Percentiles rank a stretch among this genome's conserved stretches.
Conservation (phyloP, 2,888 invertebrate species). For the Phoenoteleia sp. region DNA sequence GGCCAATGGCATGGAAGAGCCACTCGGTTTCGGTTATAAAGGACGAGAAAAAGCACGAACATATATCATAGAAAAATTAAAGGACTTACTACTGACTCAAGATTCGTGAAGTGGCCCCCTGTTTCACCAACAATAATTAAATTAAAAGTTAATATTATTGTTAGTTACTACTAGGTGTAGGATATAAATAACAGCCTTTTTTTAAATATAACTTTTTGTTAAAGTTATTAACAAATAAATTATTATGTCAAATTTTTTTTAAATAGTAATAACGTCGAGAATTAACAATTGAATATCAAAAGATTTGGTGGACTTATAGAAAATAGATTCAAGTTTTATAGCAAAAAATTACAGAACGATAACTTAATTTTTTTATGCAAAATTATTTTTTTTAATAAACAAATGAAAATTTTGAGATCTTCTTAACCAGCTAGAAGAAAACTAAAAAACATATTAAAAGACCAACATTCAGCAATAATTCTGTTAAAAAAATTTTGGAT, state of each 20-base stretch:
- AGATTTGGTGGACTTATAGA: neutral
- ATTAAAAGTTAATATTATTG: constrained; percentile 5
- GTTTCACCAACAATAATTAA: constrained; percentile 27
- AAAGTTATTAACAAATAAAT: constrained; percentile 24
- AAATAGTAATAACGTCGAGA: neutral
- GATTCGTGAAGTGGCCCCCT: constrained; percentile 28
- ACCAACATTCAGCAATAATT: neutral
- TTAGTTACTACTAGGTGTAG: constrained; percentile 8
- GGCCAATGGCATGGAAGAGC: too few relatives aligned
- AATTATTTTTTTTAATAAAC: neutral
- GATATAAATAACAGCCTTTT: neutral
- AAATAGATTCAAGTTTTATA: too few relatives aligned
- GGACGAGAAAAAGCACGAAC: too few relatives aligned
- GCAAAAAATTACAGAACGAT: neutral
- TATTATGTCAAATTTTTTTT: neutral
- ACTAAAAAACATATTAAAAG: neutral
- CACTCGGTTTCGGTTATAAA: too few relatives aligned
- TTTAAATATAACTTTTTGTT: constrained; percentile 15
- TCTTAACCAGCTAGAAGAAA: constrained; percentile 6
- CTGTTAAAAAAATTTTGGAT: constrained; percentile 2
- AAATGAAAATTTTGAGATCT: constrained; percentile 3
- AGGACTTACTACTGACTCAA: too few relatives aligned
- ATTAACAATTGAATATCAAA: neutral
- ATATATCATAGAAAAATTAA: too few relatives aligned
- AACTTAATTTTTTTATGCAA: neutral